phyloP scores from a whole-genome alignment of 2,888 invertebrate species.

The Patella caerulea region DNA sequence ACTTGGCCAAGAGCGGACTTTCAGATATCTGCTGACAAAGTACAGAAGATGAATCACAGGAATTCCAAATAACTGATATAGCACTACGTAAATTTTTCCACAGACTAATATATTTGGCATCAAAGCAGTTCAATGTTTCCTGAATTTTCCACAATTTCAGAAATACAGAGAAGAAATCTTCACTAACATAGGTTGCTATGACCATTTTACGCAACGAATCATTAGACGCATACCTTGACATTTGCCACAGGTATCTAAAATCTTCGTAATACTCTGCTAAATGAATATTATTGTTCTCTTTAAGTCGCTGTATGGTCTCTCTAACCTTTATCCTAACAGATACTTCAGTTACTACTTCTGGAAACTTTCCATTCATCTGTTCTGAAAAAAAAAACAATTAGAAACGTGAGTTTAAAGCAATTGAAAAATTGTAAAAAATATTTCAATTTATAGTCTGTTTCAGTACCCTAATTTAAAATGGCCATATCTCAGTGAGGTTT shows the following conservation, averaged over 20 bases:
- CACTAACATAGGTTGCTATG: slow-evolving; percentile 13
- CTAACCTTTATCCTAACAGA: slow-evolving; percentile 4
- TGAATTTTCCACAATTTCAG: slow-evolving; percentile 36
- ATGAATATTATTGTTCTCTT: background rate
- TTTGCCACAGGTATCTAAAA: slow-evolving; percentile 20
- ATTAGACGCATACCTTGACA: slow-evolving; percentile 16
- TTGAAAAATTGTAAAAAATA: background rate
- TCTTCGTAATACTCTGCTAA: slow-evolving; percentile 13
- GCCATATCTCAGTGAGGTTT: background rate
- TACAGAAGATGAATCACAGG: slow-evolving; percentile 52
- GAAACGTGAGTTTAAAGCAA: too few species aligned
- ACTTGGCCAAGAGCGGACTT: slow-evolving; percentile 25
- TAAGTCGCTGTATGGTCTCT: slow-evolving; percentile 11
- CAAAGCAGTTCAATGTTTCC: slow-evolving; percentile 31
- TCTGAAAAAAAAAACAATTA: background rate
- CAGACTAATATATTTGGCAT: slow-evolving; percentile 24
- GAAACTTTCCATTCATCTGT: background rate
- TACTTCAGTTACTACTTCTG: slow-evolving; percentile 2
- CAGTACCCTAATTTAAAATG: background rate
- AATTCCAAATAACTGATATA: slow-evolving; percentile 61
- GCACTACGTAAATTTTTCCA: slow-evolving; percentile 53
- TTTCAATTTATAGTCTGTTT: background rate
- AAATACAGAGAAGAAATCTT: slow-evolving; percentile 16
- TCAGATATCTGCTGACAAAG: slow-evolving; percentile 55
- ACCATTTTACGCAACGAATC: slow-evolving; percentile 11